phyloP scores from a whole-genome alignment of 2,888 invertebrate genomes.

The Andrena haemorrhoa region DNA sequence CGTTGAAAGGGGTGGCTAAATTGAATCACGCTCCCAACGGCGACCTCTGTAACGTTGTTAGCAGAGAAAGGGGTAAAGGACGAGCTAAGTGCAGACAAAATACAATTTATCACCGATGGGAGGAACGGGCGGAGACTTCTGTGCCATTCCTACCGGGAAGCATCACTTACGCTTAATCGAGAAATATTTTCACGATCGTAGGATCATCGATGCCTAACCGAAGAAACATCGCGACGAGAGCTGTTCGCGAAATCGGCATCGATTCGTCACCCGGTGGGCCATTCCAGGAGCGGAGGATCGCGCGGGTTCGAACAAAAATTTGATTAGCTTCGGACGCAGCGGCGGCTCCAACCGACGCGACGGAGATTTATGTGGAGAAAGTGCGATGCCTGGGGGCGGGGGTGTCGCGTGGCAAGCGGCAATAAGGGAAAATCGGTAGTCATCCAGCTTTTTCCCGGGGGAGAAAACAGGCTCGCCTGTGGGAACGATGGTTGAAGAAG shows the following conservation, averaged over 20 bases:
- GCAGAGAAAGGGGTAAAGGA: constrained; percentile 67
- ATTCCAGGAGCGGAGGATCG: constrained; percentile 3
- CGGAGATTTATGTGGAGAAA: constrained; percentile 82
- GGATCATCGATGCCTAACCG: not conserved
- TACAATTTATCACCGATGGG: constrained; percentile 60
- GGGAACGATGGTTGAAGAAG: constrained; percentile 53
- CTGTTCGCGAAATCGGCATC: not conserved
- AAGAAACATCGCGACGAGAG: not conserved
- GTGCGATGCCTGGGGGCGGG: constrained; percentile 54
- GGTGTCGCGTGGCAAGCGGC: constrained; percentile 64
- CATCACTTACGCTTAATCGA: not conserved
- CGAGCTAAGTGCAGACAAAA: constrained; percentile 68
- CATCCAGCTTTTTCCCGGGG: constrained; percentile 78
- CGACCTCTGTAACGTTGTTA: constrained; percentile 63
- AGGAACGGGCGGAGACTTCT: constrained; percentile 7
- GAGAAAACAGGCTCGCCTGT: constrained; percentile 51
- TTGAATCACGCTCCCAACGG: constrained; percentile 56
- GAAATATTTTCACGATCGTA: not conserved
- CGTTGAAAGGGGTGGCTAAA: constrained; percentile 57
- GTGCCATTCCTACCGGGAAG: not conserved
- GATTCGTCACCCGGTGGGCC: not conserved
- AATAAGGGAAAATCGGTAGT: constrained; percentile 72
- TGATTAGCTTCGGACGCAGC: constrained; percentile 80
- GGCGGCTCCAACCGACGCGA: constrained; percentile 63
- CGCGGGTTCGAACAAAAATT: constrained; percentile 72